Evolutionary conservation across 2,888 invertebrate genomes (phyloP).

Genomic region (Adineta ricciae): DNA sequence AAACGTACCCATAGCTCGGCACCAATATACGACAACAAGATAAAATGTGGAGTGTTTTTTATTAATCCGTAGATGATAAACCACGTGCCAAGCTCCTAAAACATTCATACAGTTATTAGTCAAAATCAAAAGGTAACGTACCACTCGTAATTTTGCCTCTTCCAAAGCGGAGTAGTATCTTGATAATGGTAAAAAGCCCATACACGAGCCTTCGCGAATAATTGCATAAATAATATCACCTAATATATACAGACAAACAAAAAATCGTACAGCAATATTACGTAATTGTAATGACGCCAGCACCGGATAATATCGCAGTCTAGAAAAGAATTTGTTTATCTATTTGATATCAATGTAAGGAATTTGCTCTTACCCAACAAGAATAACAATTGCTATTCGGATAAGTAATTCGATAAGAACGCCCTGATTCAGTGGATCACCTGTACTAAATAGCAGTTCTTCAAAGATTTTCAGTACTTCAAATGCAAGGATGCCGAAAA

Average conservation of each 20-base stretch:
- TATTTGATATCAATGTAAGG: background rate
- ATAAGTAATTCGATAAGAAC: background rate
- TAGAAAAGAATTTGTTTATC: background rate
- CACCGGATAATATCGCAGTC: background rate
- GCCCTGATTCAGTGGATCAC: background rate
- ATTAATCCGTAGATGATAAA: slow-evolving; percentile 10
- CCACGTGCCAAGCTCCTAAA: slow-evolving; percentile 16
- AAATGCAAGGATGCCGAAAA: background rate
- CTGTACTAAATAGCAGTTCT: background rate
- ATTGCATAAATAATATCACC: background rate
- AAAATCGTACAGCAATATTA: background rate
- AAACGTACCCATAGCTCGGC: slow-evolving; percentile 12
- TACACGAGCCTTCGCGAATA: background rate
- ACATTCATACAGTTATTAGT: no score
- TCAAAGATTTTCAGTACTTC: slow-evolving; percentile 18
- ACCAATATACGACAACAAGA: background rate
- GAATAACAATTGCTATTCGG: background rate
- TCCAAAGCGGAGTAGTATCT: background rate
- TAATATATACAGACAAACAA: background rate
- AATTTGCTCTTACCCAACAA: background rate
- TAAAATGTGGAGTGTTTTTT: slow-evolving; percentile 14
- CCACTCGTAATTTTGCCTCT: background rate
- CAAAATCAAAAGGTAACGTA: no score
- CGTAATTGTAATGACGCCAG: background rate
- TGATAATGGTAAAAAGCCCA: slow-evolving; percentile 18